phyloP scores from a whole-genome alignment of 2,888 invertebrate species.

The Emmelina monodactyla region DNA sequence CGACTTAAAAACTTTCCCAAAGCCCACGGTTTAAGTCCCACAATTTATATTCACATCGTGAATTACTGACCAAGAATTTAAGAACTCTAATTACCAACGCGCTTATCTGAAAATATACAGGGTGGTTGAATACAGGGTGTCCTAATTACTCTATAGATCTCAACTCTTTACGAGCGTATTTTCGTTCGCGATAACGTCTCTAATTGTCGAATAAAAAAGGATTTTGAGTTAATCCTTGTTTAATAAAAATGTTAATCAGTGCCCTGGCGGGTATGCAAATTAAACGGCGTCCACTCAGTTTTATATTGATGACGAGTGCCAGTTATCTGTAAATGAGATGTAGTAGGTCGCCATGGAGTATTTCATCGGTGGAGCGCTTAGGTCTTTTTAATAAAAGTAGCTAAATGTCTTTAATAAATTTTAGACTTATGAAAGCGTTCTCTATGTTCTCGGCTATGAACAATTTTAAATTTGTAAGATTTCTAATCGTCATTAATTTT shows the following conservation, averaged over 20 bases:
- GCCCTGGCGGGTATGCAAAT: constrained; percentile 56
- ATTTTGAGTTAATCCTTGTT: constrained; percentile 59
- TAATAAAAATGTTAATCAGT: constrained; percentile 66
- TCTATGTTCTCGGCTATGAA: too few species aligned
- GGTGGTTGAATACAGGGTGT: too few species aligned
- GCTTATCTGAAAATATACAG: constrained; percentile 36
- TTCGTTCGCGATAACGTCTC: constrained; percentile 51
- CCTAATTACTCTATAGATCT: constrained; percentile 53
- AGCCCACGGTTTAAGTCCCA: background rate
- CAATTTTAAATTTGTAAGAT: too few species aligned
- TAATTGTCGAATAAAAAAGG: constrained; percentile 67
- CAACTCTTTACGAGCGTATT: constrained; percentile 60
- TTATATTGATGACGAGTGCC: constrained; percentile 28
- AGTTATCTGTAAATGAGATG: background rate
- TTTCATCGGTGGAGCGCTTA: background rate
- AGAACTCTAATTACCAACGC: constrained; percentile 33
- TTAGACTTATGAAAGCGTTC: too few species aligned
- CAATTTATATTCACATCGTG: background rate
- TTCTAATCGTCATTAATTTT: too few species aligned
- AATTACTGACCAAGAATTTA: constrained; percentile 7
- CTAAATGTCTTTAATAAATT: too few species aligned
- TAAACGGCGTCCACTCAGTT: constrained; percentile 31
- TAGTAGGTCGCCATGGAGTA: too few species aligned
- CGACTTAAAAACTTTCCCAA: background rate
- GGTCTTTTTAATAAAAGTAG: too few species aligned